Conservation (phyloP, 1,140 invertebrate species). For the Pentalonia nigronervosa region DNA sequence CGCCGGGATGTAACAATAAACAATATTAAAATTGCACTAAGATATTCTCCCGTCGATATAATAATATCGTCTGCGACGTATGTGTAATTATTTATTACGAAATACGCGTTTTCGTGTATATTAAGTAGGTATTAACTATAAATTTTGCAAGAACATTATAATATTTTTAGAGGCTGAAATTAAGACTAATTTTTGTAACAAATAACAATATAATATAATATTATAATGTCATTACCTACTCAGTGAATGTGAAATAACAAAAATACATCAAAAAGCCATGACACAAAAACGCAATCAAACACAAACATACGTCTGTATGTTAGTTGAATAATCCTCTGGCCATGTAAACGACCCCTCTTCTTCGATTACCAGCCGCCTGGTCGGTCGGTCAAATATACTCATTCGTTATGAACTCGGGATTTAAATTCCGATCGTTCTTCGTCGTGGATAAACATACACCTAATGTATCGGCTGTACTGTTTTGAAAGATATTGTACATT, state of each 20-base stretch:
- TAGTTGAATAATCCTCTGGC: background rate
- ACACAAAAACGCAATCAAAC: slow-evolving; percentile 28
- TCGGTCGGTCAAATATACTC: background rate
- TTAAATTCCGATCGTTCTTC: background rate
- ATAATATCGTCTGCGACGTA: background rate
- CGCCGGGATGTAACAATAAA: background rate
- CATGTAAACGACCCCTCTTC: slow-evolving; percentile 33
- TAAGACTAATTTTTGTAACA: background rate
- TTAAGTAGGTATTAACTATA: background rate
- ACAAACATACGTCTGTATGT: background rate
- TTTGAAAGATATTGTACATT: background rate
- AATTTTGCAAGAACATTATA: background rate
- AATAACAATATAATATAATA: background rate
- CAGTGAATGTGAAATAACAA: slow-evolving; percentile 1
- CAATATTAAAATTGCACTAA: background rate
- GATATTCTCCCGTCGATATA: background rate
- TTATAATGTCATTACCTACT: background rate
- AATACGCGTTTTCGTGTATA: background rate
- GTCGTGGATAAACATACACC: background rate
- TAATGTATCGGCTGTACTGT: background rate
- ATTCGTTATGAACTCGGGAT: background rate
- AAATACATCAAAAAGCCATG: slow-evolving; percentile 27
- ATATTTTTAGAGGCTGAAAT: background rate
- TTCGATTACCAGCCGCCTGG: background rate
- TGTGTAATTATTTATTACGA: background rate